Evolutionary conservation across 1,140 invertebrate genomes (phyloP).

Genomic region (Magallana angulata): DNA sequence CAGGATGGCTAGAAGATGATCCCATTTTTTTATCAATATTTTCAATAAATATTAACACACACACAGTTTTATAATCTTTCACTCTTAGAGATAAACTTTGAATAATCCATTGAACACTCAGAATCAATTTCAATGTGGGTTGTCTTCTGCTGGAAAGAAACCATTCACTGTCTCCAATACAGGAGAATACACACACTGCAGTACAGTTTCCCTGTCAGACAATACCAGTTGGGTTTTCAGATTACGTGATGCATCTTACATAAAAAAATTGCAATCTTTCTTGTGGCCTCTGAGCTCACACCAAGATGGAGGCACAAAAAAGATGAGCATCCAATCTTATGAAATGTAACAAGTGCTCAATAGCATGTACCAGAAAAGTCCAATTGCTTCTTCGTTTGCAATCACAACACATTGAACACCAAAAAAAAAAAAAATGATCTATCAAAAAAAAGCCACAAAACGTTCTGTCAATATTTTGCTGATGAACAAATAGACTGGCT

Average conservation of each 20-base stretch:
- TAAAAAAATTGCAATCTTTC: background rate
- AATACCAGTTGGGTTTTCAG: constrained; percentile 5
- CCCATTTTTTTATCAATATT: constrained; percentile 17
- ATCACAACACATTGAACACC: no score
- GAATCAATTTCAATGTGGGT: background rate
- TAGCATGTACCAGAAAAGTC: no score
- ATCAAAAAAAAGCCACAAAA: background rate
- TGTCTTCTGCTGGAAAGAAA: background rate
- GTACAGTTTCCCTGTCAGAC: background rate
- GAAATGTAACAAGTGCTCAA: background rate
- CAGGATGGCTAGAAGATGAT: constrained; percentile 33
- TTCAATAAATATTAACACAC: background rate
- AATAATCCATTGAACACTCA: background rate
- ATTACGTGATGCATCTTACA: background rate
- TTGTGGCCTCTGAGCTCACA: background rate
- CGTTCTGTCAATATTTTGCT: background rate
- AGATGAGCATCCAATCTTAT: constrained; percentile 11
- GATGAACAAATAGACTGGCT: background rate
- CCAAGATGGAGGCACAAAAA: background rate
- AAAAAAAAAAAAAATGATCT: no score
- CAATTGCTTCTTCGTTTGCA: no score
- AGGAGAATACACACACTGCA: background rate
- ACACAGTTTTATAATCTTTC: background rate
- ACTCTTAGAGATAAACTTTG: background rate
- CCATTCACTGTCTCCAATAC: background rate